Conservation (phyloP, 2,113 vertebrate species). For the Vidua macroura region DNA sequence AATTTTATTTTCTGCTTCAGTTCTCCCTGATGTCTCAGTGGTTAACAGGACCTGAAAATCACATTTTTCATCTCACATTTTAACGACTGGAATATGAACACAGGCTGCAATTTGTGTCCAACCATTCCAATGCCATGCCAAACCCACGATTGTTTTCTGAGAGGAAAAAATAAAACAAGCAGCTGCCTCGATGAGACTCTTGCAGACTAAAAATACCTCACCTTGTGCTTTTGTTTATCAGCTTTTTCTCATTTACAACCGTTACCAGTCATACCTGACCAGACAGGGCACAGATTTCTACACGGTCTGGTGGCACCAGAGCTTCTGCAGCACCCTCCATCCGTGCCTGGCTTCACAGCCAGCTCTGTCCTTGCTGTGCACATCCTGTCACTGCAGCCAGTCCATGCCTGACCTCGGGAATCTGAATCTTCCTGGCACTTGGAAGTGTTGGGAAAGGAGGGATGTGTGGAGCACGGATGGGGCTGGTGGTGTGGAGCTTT, state of each 20-base stretch:
- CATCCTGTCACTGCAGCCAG: accelerated
- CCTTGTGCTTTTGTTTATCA: background rate
- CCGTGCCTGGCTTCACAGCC: background rate
- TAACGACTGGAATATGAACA: background rate
- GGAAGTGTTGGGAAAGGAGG: background rate
- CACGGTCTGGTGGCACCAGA: background rate
- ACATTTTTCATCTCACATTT: background rate
- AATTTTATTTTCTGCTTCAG: background rate
- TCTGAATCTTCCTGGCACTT: background rate
- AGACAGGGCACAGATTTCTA: conserved; percentile 1
- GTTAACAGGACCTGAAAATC: background rate
- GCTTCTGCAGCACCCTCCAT: background rate
- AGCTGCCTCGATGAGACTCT: background rate
- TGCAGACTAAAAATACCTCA: conserved; percentile 37
- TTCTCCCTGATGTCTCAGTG: background rate
- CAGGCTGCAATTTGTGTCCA: background rate
- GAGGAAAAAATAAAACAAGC: background rate
- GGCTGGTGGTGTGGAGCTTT: background rate
- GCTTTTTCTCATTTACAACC: background rate
- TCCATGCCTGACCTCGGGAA: background rate
- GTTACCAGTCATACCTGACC: conserved; percentile 52
- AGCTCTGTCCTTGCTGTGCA: background rate
- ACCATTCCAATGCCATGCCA: background rate
- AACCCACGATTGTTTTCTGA: background rate
- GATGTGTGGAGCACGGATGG: background rate